phyloP scores from a whole-genome alignment of 2,113 vertebrate species.

The Pterocles orientalis region DNA sequence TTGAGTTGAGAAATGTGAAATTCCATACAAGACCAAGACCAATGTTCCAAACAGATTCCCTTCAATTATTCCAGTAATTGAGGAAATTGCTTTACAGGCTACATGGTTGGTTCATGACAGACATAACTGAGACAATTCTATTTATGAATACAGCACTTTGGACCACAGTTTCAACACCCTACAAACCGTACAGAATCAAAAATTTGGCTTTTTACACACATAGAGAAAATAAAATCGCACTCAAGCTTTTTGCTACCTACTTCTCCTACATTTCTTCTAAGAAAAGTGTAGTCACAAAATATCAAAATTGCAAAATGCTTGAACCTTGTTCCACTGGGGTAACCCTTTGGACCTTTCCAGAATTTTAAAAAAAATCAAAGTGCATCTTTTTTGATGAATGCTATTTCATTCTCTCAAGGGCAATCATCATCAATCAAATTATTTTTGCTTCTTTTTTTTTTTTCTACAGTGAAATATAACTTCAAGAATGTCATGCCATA shows the following conservation, averaged over 20 bases:
- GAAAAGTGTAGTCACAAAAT: neutral
- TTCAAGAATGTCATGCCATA: neutral
- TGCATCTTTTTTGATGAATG: neutral
- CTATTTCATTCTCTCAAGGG: neutral
- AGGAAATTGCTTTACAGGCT: neutral
- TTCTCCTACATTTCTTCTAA: neutral
- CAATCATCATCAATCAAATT: neutral
- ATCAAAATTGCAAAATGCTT: neutral
- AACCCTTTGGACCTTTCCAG: neutral
- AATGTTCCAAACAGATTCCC: neutral
- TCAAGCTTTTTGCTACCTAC: neutral
- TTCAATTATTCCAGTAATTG: neutral
- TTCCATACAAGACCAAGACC: neutral
- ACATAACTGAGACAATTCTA: neutral
- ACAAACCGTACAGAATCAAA: neutral
- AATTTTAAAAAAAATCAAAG: neutral
- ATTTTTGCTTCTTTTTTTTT: neutral
- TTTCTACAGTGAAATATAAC: neutral
- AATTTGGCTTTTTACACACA: neutral
- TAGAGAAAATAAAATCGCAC: neutral
- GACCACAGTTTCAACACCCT: neutral
- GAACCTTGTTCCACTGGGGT: neutral
- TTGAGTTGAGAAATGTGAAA: neutral
- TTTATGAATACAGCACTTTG: neutral
- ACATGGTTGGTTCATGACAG: neutral